Conservation (phyloP, 2,888 invertebrate genomes). For the Pachydiplax longipennis region DNA sequence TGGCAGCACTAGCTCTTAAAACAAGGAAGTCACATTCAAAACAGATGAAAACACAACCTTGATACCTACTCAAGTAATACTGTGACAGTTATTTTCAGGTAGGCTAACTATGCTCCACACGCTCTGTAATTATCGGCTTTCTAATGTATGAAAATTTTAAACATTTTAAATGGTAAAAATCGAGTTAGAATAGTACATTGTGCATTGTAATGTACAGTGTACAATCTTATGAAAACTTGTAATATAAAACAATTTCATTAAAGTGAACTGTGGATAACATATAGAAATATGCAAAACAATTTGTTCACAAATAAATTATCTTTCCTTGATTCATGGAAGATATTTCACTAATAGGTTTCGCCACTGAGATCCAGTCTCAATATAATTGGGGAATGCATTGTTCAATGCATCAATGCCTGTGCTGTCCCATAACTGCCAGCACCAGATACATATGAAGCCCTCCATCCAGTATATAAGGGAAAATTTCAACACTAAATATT, state of each 20-base stretch:
- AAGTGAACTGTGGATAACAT: constrained; percentile 38
- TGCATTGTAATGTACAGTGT: constrained; percentile 47
- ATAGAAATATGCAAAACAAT: constrained; percentile 46
- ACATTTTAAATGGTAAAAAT: constrained; percentile 47
- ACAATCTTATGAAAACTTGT: constrained; percentile 43
- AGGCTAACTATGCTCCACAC: constrained; percentile 46
- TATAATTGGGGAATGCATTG: constrained; percentile 46
- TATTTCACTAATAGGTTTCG: constrained; percentile 31
- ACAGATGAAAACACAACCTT: constrained; percentile 50
- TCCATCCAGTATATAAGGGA: constrained; percentile 43
- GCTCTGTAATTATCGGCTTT: constrained; percentile 29
- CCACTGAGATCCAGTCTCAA: constrained; percentile 47
- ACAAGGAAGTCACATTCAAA: constrained; percentile 50
- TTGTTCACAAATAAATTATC: constrained; percentile 46
- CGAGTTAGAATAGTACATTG: constrained; percentile 47
- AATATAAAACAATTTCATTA: constrained; percentile 46
- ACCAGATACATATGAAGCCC: constrained; percentile 41
- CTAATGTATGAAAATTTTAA: constrained; percentile 45
- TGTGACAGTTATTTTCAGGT: constrained; percentile 48
- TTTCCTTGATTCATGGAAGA: constrained; percentile 30
- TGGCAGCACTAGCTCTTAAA: constrained; percentile 49
- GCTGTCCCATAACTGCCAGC: constrained; percentile 34
- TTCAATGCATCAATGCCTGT: constrained; percentile 18
- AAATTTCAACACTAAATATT: constrained; percentile 47
- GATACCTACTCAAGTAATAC: constrained; percentile 50